These are phyloP conservation scores for Habropoda laboriosa DNA, from an alignment of 1,140 invertebrate genomes.

Conservation along the genomic window DNA sequence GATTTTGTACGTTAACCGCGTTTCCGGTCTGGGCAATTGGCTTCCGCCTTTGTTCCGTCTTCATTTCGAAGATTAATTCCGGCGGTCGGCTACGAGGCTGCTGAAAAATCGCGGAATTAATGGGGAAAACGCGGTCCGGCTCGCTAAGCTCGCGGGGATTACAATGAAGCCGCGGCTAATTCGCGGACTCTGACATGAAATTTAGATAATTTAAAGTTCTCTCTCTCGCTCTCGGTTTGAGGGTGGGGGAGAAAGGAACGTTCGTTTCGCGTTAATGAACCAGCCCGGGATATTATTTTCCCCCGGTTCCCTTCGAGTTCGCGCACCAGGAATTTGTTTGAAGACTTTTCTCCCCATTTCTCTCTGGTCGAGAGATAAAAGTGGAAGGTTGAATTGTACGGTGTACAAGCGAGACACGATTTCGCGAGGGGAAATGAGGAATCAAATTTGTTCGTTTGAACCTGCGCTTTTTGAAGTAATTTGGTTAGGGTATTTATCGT, in stretches of 20 bases:
- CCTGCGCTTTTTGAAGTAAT: no score
- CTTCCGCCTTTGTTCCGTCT: conserved; percentile 27
- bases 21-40: conserved; percentile 27
- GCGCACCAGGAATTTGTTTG: background rate
- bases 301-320: background rate
- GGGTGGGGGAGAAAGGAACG: no score
- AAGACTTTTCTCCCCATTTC: no score
- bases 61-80: conserved; percentile 33
- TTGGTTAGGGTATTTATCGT: no score
- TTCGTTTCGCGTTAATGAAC: conserved; percentile 3
- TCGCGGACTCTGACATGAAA: conserved; percentile 1
- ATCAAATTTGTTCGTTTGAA: no score
- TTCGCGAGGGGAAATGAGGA: no score
- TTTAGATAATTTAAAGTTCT: conserved; percentile 17
- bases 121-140: background rate
- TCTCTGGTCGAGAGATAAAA: no score
- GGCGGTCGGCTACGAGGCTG: background rate
- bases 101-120: conserved; percentile 40
- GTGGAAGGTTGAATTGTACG: no score
- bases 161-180: conserved; percentile 6
- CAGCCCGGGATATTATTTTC: background rate
- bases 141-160: background rate
- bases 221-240: no score
- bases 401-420: no score
- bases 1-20: conserved; percentile 12